phyloP scores from a whole-genome alignment of 2,888 invertebrate species.

The Eupelmus urozonus region DNA sequence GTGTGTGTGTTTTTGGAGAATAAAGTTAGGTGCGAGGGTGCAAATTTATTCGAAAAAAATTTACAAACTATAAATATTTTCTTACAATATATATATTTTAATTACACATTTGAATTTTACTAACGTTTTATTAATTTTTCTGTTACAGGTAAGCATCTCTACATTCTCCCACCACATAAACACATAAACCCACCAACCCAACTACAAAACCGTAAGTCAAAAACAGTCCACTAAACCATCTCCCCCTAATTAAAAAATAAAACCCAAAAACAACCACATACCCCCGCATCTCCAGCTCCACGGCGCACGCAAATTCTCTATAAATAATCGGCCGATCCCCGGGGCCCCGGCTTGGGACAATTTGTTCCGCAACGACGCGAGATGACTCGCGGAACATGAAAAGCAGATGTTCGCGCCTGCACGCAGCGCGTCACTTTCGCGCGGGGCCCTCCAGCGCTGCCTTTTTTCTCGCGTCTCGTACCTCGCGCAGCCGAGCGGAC shows the following conservation, averaged over 20 bases:
- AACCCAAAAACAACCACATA: not conserved
- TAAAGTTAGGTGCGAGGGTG: too few relatives aligned
- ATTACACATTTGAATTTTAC: not conserved
- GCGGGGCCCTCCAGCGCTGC: too few relatives aligned
- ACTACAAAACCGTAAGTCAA: too few relatives aligned
- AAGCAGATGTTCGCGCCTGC: conserved; percentile 60
- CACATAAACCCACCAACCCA: too few relatives aligned
- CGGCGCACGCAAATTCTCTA: conserved; percentile 13
- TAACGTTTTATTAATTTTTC: conserved; percentile 28
- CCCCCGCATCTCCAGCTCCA: not conserved
- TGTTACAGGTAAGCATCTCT: conserved; percentile 47
- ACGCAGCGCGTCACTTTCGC: not conserved
- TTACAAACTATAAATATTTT: too few relatives aligned
- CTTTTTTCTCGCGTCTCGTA: too few relatives aligned
- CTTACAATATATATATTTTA: too few relatives aligned
- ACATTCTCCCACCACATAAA: too few relatives aligned
- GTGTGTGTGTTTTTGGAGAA: not conserved
- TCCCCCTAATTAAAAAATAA: too few relatives aligned
- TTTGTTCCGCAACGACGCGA: conserved; percentile 48
- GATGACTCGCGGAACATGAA: conserved; percentile 46
- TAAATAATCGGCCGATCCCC: conserved; percentile 41
- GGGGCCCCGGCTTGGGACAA: conserved; percentile 1
- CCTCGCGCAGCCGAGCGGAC: conserved; percentile 4
- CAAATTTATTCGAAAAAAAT: too few relatives aligned
- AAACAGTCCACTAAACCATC: too few relatives aligned